Conservation (phyloP, 2,113 vertebrate genomes). For the Australoheros scitulus region DNA sequence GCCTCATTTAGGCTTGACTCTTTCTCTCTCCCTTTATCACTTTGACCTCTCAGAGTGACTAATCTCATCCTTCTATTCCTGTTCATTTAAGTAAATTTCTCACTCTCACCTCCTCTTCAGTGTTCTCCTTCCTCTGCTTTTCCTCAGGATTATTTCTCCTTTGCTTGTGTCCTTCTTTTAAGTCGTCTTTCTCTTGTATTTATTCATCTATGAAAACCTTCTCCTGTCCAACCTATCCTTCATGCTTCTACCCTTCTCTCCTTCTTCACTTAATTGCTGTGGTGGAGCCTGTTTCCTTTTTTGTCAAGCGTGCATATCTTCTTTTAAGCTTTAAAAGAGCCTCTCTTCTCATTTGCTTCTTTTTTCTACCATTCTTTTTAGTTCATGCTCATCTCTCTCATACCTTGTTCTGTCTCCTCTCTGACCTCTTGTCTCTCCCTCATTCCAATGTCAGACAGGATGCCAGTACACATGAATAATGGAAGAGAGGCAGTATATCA, state of each 20-base stretch:
- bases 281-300: background rate
- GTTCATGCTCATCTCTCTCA: constrained; percentile 27
- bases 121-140: constrained; percentile 25
- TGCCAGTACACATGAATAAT: constrained; percentile 59
- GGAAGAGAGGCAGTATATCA: constrained; percentile 39
- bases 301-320: background rate
- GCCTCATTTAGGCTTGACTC: constrained; percentile 44
- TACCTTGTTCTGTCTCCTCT: constrained; percentile 16
- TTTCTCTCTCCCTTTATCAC: constrained; percentile 8
- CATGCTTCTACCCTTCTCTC: background rate
- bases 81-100: constrained; percentile 34
- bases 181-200: background rate
- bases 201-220: background rate
- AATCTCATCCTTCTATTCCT: constrained; percentile 28
- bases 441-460: constrained; percentile 50
- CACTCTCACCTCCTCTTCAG: background rate
- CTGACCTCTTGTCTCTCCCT: constrained; percentile 56
- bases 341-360: constrained; percentile 18
- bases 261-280: background rate
- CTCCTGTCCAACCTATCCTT: constrained; percentile 9
- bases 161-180: constrained; percentile 5
- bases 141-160: constrained; percentile 6
- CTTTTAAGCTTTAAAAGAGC: constrained; percentile 4
- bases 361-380: background rate
- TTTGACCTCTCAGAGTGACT: constrained; percentile 17